Evolutionary conservation across 2,797 vertebrate species (phyloP).

Genomic region (Micromesistius poutassou): DNA sequence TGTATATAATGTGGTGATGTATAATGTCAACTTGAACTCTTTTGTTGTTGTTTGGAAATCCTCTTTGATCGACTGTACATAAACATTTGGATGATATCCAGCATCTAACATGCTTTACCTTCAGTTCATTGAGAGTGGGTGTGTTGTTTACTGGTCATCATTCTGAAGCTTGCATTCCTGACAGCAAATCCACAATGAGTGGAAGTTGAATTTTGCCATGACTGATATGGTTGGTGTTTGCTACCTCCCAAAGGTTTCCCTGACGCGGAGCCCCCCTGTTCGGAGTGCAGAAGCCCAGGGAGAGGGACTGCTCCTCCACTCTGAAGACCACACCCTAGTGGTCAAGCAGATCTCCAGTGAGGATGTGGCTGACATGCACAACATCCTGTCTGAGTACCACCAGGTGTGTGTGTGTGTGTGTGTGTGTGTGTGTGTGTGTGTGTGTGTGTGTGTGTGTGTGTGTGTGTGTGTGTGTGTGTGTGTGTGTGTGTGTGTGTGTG

Average conservation of each 20-base stretch:
- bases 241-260: constrained; percentile 71
- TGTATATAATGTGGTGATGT: not conserved
- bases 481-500: not conserved
- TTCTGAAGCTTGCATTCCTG: not conserved
- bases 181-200: not conserved
- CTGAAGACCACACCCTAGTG: constrained; percentile 86
- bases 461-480: not conserved
- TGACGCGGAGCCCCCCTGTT: constrained; percentile 84
- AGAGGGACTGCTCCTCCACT: constrained; percentile 82
- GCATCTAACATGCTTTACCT: not conserved
- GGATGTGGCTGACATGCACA: constrained; percentile 91
- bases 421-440: not conserved
- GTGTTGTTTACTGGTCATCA: not conserved
- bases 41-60: not conserved
- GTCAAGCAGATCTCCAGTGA: constrained; percentile 94
- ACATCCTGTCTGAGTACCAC: constrained; percentile 91
- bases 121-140: not conserved
- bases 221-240: not conserved
- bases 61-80: not conserved
- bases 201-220: not conserved
- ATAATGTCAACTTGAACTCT: not conserved
- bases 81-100: not conserved
- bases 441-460: not conserved
- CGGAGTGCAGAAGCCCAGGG: constrained; percentile 78
- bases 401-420: constrained; percentile 72